phyloP scores from a whole-genome alignment of 2,113 vertebrate genomes.

The Galbula dea region DNA sequence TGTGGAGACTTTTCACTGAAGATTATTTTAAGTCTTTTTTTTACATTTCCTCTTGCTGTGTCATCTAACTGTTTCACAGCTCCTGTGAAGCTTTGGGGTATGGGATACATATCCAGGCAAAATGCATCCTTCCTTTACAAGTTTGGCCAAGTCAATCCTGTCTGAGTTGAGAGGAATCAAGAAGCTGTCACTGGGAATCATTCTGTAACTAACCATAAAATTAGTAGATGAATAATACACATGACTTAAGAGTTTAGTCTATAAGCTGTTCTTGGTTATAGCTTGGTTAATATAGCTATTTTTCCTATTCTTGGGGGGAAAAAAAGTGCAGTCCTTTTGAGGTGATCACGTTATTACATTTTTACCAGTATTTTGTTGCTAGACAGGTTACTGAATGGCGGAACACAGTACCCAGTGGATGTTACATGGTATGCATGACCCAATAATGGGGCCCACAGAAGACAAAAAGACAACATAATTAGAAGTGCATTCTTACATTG shows the following conservation, averaged over 20 bases:
- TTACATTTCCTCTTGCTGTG: slow-evolving; percentile 48
- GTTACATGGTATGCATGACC: neutral
- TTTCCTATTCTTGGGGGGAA: neutral
- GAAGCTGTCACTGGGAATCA: neutral
- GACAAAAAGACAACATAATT: neutral
- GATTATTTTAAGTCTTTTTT: slow-evolving; percentile 39
- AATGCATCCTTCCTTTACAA: neutral
- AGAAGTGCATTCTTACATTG: neutral
- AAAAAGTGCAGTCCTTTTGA: neutral
- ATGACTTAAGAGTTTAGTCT: neutral
- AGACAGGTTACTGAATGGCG: neutral
- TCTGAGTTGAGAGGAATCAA: neutral
- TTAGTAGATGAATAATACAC: neutral
- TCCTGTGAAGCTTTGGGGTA: slow-evolving; percentile 7
- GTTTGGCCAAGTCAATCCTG: neutral
- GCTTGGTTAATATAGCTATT: too few species aligned
- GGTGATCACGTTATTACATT: neutral
- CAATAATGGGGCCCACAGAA: neutral
- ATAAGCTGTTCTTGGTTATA: neutral
- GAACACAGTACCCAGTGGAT: neutral
- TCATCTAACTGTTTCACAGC: slow-evolving; percentile 41
- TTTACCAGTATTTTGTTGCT: neutral
- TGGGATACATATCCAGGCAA: neutral
- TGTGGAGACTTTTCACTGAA: slow-evolving; percentile 44
- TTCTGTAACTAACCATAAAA: neutral